Conservation (phyloP, 2,888 invertebrate genomes). For the Aleiodes leptofemur region DNA sequence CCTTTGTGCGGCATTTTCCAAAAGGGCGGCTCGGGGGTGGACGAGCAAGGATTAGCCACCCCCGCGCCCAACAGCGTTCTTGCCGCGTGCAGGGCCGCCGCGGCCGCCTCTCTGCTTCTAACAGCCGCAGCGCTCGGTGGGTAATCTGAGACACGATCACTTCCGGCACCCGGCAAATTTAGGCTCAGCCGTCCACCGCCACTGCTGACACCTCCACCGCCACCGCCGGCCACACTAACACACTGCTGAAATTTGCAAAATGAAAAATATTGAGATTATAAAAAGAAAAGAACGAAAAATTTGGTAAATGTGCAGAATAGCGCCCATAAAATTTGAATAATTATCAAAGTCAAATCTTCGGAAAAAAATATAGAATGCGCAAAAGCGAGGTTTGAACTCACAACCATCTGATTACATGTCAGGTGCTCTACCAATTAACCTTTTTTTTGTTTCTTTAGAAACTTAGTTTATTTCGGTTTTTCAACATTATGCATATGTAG, state of each 20-base stretch:
- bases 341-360: too few species aligned
- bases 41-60: conserved; percentile 82
- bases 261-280: not conserved
- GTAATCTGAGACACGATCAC: conserved; percentile 76
- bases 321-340: too few species aligned
- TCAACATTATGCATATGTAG: too few species aligned
- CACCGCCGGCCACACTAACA: conserved; percentile 74
- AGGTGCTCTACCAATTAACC: too few species aligned
- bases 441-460: too few species aligned
- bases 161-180: conserved; percentile 76
- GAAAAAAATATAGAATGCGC: too few species aligned
- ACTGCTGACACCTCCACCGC: conserved; percentile 63
- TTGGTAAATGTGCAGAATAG: too few species aligned
- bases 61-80: conserved; percentile 78
- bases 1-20: conserved; percentile 95
- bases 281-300: too few species aligned
- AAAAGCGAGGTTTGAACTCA: too few species aligned
- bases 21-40: conserved; percentile 86
- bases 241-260: conserved; percentile 67
- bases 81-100: conserved; percentile 76
- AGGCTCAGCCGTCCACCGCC: conserved; percentile 78
- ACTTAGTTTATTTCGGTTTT: too few species aligned
- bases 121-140: conserved; percentile 75
- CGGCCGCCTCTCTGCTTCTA: conserved; percentile 76
- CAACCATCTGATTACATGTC: too few species aligned